Percentiles rank a stretch among this genome's conserved stretches.
phyloP scores from a whole-genome alignment of 2,888 invertebrate genomes.

The Trichopoda pennipes region DNA sequence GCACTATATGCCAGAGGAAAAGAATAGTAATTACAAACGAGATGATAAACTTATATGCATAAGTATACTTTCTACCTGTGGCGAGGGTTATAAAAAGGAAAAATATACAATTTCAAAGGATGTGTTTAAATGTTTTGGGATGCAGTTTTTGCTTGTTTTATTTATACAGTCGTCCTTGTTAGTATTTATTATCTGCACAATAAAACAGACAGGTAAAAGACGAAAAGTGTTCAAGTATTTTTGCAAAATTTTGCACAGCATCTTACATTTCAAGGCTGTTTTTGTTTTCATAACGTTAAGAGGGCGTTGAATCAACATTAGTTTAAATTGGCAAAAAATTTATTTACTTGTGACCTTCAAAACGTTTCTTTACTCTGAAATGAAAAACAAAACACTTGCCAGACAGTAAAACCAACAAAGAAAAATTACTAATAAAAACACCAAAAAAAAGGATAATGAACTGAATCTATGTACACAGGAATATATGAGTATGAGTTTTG shows the following conservation, averaged over 20 bases:
- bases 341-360: slow-evolving; percentile 46
- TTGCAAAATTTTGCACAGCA: slow-evolving; percentile 8
- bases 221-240: neutral
- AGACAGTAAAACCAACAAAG: slow-evolving; percentile 25
- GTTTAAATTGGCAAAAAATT: slow-evolving; percentile 8
- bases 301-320: slow-evolving; percentile 29
- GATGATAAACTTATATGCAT: too few relatives aligned
- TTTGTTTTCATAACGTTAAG: slow-evolving; percentile 19
- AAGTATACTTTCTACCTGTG: too few relatives aligned
- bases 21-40: too few relatives aligned
- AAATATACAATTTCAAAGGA: slow-evolving; percentile 6
- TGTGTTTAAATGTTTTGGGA: slow-evolving; percentile 15
- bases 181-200: slow-evolving; percentile 36
- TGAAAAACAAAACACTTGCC: slow-evolving; percentile 24
- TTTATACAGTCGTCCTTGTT: slow-evolving; percentile 23
- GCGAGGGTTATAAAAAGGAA: too few relatives aligned
- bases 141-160: neutral
- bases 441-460: slow-evolving; percentile 33
- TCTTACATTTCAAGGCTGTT: neutral
- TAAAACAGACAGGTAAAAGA: slow-evolving; percentile 16
- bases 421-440: slow-evolving; percentile 2
- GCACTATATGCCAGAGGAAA: too few relatives aligned
- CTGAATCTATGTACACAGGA: neutral
- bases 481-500: neutral
- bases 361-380: slow-evolving; percentile 10